Evolutionary conservation across 2,888 invertebrate genomes (phyloP).

Genomic region (Sphaerophoria rueppellii): DNA sequence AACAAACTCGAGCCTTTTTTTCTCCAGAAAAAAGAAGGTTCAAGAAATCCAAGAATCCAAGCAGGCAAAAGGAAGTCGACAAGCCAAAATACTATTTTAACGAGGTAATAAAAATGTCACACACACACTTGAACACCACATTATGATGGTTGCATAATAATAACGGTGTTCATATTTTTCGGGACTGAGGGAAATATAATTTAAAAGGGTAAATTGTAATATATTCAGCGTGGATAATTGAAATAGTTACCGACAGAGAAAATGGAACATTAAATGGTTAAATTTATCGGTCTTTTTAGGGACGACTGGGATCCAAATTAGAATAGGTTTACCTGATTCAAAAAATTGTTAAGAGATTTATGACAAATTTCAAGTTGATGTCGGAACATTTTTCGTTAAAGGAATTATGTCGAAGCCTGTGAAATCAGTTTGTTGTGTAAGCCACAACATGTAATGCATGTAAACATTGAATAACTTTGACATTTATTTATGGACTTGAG

Average conservation of each 20-base stretch:
- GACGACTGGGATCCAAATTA: too few relatives aligned
- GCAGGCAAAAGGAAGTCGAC: background rate
- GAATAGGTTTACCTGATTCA: too few relatives aligned
- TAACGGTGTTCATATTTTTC: constrained; percentile 14
- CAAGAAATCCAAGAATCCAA: background rate
- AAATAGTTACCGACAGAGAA: background rate
- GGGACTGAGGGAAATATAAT: background rate
- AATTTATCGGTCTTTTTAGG: too few relatives aligned
- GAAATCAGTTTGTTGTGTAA: too few relatives aligned
- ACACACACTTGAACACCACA: constrained; percentile 44
- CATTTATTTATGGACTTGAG: too few relatives aligned
- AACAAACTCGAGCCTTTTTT: background rate
- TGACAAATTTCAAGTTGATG: too few relatives aligned
- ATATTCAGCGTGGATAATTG: background rate
- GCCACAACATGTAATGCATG: too few relatives aligned
- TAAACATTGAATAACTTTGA: too few relatives aligned
- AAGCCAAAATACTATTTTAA: constrained; percentile 22
- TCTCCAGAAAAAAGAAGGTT: constrained; percentile 5
- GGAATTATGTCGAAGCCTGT: too few relatives aligned
- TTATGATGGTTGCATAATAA: constrained; percentile 16
- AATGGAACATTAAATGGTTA: too few relatives aligned
- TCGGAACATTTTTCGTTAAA: too few relatives aligned
- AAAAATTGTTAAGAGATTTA: too few relatives aligned
- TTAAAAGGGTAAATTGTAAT: background rate
- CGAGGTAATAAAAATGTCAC: constrained; percentile 58